Evolutionary conservation across 2,888 invertebrate genomes (phyloP).

Genomic region (Diarsia dahlii): DNA sequence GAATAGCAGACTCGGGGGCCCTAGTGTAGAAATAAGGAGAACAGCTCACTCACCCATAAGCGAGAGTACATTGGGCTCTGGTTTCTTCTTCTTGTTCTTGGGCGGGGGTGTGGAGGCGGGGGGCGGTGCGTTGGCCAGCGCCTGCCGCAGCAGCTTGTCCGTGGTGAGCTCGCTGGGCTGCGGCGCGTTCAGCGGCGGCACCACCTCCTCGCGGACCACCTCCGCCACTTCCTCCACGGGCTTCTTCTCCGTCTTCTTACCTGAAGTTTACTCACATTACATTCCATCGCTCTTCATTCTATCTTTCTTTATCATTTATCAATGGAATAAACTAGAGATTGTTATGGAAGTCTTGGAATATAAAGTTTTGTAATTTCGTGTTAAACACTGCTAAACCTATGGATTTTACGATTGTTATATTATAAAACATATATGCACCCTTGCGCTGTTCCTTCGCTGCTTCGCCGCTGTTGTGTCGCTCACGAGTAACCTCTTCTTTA

Average conservation of each 20-base stretch:
- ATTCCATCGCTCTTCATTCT: background rate
- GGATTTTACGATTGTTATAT: constrained; percentile 2
- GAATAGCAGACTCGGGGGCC: too few species aligned
- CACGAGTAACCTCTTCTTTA: constrained; percentile 79
- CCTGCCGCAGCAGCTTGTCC: constrained; percentile 85
- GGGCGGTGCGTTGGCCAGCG: constrained; percentile 73
- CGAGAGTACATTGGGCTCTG: constrained; percentile 83
- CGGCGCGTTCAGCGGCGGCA: constrained; percentile 83
- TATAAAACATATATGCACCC: constrained; percentile 69
- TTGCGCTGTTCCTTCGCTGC: constrained; percentile 86
- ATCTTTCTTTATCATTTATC: background rate
- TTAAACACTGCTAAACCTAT: too few species aligned
- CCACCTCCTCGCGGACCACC: constrained; percentile 77
- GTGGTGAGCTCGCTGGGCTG: constrained; percentile 87
- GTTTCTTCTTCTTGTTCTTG: constrained; percentile 86
- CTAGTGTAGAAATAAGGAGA: background rate
- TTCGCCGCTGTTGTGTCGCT: constrained; percentile 79
- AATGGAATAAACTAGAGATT: background rate
- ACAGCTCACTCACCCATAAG: constrained; percentile 83
- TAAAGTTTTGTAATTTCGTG: constrained; percentile 5
- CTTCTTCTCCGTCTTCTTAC: constrained; percentile 84
- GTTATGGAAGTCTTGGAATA: background rate
- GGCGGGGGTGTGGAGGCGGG: constrained; percentile 75
- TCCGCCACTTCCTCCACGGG: constrained; percentile 70
- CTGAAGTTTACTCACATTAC: constrained; percentile 66